Percentiles rank a stretch among this genome's conserved stretches.
Evolutionary conservation across 2,888 invertebrate species (phyloP).

Genomic region (Eupithecia abbreviata): DNA sequence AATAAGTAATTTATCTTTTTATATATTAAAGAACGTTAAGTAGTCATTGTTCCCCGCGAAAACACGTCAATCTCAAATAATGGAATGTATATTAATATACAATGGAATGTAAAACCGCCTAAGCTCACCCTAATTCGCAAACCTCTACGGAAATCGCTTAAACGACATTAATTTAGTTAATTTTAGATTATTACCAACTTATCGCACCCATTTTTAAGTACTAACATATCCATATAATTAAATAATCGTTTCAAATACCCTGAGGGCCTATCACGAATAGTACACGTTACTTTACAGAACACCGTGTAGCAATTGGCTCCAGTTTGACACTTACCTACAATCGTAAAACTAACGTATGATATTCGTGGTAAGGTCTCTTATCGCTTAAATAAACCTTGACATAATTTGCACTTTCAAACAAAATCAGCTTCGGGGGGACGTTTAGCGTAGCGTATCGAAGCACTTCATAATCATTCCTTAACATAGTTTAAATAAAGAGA

Average conservation of each 20-base stretch:
- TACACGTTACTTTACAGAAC: not conserved
- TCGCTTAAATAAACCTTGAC: slow-evolving; percentile 74
- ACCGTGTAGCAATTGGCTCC: not conserved
- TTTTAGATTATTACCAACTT: slow-evolving; percentile 52
- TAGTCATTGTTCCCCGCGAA: slow-evolving; percentile 76
- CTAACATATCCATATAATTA: slow-evolving; percentile 76
- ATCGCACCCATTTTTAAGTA: slow-evolving; percentile 70
- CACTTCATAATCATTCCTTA: slow-evolving; percentile 64
- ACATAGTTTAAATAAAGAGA: slow-evolving; percentile 42
- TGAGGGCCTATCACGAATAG: slow-evolving; percentile 13
- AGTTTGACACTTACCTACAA: not conserved
- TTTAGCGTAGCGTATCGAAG: slow-evolving; percentile 78
- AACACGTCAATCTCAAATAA: slow-evolving; percentile 61
- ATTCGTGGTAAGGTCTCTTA: slow-evolving; percentile 40
- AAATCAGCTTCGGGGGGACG: slow-evolving; percentile 81
- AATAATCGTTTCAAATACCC: slow-evolving; percentile 69
- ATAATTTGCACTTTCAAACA: slow-evolving; percentile 79
- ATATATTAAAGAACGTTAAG: slow-evolving; percentile 66
- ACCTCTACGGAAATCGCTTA: slow-evolving; percentile 51
- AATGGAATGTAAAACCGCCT: slow-evolving; percentile 66
- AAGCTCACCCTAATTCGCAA: slow-evolving; percentile 45
- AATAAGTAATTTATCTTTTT: slow-evolving; percentile 65
- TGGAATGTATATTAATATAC: slow-evolving; percentile 67
- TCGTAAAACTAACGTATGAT: slow-evolving; percentile 10
- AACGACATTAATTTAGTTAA: slow-evolving; percentile 49